Conservation (phyloP, 1,140 invertebrate species). For the Bombus soroeensis region DNA sequence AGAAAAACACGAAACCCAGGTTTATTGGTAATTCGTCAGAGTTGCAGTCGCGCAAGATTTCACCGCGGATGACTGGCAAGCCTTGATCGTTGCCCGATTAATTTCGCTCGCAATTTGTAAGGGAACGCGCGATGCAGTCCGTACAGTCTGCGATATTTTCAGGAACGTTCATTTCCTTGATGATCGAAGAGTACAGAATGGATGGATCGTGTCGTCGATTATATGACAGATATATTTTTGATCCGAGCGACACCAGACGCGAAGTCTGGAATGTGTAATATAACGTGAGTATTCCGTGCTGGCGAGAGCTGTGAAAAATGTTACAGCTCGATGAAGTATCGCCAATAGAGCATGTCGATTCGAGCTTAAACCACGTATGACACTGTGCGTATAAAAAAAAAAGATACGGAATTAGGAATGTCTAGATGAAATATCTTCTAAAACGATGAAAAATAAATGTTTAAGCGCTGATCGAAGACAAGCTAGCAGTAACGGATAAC, state of each 20-base stretch:
- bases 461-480: background rate
- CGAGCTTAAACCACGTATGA: background rate
- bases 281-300: background rate
- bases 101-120: background rate
- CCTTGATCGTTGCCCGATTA: constrained; percentile 7
- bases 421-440: background rate
- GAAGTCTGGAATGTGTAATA: constrained; percentile 18
- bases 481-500: background rate
- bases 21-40: constrained; percentile 20
- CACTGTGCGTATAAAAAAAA: too few relatives aligned
- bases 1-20: background rate
- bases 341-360: background rate
- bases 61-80: background rate
- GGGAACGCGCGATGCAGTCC: constrained; percentile 1
- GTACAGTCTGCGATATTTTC: too few relatives aligned
- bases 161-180: background rate
- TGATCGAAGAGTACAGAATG: too few relatives aligned
- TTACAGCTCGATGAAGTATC: background rate
- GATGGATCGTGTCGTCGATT: background rate
- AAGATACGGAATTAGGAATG: too few relatives aligned
- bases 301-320: background rate
- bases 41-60: background rate
- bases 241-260: too few relatives aligned
- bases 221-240: background rate
- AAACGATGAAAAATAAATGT: background rate